A percentile compares a stretch with the other conserved stretches of the same genome.
Evolutionary conservation across 2,888 invertebrate species (phyloP).

Genomic region (Stramonita haemastoma): DNA sequence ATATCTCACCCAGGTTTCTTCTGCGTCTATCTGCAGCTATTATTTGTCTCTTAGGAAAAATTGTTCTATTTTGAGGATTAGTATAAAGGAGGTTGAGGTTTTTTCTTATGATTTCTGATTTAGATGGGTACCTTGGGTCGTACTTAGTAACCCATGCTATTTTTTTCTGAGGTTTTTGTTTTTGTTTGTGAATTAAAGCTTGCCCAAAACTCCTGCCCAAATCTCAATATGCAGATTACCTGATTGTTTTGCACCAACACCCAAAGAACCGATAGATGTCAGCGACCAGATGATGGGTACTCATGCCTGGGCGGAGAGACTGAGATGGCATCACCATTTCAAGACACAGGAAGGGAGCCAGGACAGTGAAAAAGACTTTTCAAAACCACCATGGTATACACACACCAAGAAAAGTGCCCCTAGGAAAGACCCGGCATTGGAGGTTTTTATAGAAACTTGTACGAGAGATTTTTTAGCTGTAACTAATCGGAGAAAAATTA

Average conservation of each 20-base stretch:
- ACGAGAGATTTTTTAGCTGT: background rate
- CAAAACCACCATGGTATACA: background rate
- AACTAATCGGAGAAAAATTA: background rate
- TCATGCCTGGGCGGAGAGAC: background rate
- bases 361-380: background rate
- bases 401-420: background rate
- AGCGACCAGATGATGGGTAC: background rate
- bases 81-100: too few species aligned
- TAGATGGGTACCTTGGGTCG: too few species aligned
- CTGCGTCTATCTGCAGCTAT: too few species aligned
- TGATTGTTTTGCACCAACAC: background rate
- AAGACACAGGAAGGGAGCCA: background rate
- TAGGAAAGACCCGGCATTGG: background rate
- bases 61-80: too few species aligned
- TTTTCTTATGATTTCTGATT: too few species aligned
- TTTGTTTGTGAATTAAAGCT: too few species aligned
- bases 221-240: background rate
- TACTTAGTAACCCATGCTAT: too few species aligned
- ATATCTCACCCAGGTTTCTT: too few species aligned
- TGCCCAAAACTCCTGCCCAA: background rate
- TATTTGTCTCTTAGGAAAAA: too few species aligned
- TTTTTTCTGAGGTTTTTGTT: too few species aligned
- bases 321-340: background rate
- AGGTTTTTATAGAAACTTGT: background rate
- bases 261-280: background rate